Evolutionary conservation across 2,113 vertebrate genomes (phyloP).

Genomic region (Rana temporaria): DNA sequence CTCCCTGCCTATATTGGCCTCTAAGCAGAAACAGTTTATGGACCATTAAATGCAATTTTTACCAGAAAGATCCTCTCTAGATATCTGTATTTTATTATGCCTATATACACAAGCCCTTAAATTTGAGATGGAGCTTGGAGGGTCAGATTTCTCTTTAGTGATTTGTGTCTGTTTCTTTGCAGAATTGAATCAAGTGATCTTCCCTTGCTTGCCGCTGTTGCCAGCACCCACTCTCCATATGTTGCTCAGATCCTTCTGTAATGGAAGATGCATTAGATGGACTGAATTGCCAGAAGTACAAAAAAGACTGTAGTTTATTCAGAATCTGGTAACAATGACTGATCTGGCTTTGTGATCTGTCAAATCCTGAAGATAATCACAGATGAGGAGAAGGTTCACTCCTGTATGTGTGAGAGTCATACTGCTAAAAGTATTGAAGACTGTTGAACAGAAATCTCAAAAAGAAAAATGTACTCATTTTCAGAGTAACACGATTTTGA

Average conservation of each 20-base stretch:
- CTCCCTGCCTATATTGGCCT: no score
- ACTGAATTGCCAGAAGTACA: background rate
- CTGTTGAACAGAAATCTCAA: background rate
- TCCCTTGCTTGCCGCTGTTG: slow-evolving; percentile 92
- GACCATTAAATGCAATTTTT: no score
- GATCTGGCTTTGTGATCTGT: background rate
- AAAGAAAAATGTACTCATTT: background rate
- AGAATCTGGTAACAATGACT: background rate
- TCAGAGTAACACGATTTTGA: background rate
- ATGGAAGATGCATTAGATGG: slow-evolving; percentile 38
- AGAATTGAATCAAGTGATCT: slow-evolving; percentile 99
- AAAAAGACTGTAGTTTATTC: background rate
- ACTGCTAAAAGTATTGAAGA: background rate
- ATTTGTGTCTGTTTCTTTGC: slow-evolving; percentile 38
- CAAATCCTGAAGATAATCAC: slow-evolving; percentile 22
- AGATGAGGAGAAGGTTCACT: background rate
- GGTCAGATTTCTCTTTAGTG: background rate
- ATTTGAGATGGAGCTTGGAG: no score
- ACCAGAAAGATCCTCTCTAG: no score
- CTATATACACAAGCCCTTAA: no score
- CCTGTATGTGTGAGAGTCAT: background rate
- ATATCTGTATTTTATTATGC: no score
- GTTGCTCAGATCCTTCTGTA: slow-evolving; percentile 98
- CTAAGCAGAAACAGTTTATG: no score
- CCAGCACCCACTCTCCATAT: slow-evolving; percentile 96